Evolutionary conservation across 2,888 invertebrate species (phyloP).

Genomic region (Lycophotia porphyrea): DNA sequence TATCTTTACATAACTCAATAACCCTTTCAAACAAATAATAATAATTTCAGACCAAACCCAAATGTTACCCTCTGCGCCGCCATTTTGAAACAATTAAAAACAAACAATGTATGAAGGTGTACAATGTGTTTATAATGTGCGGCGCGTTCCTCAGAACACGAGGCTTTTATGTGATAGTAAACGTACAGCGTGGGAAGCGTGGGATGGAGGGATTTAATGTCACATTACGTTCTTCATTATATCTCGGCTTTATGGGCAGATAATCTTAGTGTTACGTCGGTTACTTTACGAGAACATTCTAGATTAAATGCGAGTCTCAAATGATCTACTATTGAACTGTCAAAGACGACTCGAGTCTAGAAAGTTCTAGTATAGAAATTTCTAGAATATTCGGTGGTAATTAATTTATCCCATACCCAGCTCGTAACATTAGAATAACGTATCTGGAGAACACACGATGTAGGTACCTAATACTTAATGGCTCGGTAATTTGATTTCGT

Average conservation of each 20-base stretch:
- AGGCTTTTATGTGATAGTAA: slow-evolving; percentile 43
- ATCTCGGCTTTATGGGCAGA: slow-evolving; percentile 42
- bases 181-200: slow-evolving; percentile 24
- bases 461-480: neutral
- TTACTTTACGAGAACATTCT: too few species aligned
- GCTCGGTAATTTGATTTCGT: slow-evolving; percentile 3
- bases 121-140: slow-evolving; percentile 40
- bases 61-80: slow-evolving; percentile 15
- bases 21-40: slow-evolving; percentile 12
- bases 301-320: too few species aligned
- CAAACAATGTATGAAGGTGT: slow-evolving; percentile 30
- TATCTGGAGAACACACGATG: slow-evolving; percentile 19
- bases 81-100: slow-evolving; percentile 35
- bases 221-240: slow-evolving; percentile 53
- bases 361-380: too few species aligned
- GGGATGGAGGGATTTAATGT: slow-evolving; percentile 30
- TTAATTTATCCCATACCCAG: too few species aligned
- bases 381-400: too few species aligned
- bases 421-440: too few species aligned
- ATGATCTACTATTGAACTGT: too few species aligned
- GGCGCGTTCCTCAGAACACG: slow-evolving; percentile 9
- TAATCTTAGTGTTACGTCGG: too few species aligned
- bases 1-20: slow-evolving; percentile 2
- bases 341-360: too few species aligned
- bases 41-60: slow-evolving; percentile 3